phyloP scores from a whole-genome alignment of 2,113 vertebrate genomes.

The Cairina moschata region DNA sequence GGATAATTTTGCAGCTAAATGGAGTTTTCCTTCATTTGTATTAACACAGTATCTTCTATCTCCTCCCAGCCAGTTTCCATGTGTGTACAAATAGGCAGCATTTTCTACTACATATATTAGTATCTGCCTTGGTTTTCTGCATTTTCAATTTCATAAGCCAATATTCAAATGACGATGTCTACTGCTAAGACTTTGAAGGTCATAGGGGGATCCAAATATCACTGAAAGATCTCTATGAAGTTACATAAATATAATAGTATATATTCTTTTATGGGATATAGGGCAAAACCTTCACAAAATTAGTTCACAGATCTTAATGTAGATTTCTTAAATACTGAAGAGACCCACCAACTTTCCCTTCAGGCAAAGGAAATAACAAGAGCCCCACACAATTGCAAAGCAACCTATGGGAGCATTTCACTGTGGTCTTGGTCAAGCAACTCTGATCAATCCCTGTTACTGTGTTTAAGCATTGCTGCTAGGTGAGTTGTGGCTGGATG shows the following conservation, averaged over 20 bases:
- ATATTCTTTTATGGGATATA: not conserved
- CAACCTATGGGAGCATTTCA: not conserved
- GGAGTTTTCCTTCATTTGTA: not conserved
- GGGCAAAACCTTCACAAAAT: not conserved
- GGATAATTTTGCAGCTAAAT: not conserved
- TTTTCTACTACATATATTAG: not conserved
- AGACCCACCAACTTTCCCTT: not conserved
- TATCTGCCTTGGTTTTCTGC: constrained; percentile 13
- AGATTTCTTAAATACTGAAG: not conserved
- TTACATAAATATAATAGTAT: not conserved
- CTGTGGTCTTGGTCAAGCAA: not conserved
- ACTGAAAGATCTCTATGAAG: not conserved
- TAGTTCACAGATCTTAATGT: not conserved
- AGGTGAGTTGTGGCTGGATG: constrained; percentile 23
- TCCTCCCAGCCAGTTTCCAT: not conserved
- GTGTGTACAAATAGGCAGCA: not conserved
- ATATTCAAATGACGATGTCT: not conserved
- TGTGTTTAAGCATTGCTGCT: not conserved
- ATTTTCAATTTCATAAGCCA: not conserved
- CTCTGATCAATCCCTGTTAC: not conserved
- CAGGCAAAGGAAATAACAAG: not conserved
- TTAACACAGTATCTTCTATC: not conserved
- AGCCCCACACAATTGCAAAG: not conserved
- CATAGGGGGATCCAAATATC: not conserved
- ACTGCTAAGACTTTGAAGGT: not conserved